Evolutionary conservation across 2,888 invertebrate genomes (phyloP).

Genomic region (Epinotia demarniana): DNA sequence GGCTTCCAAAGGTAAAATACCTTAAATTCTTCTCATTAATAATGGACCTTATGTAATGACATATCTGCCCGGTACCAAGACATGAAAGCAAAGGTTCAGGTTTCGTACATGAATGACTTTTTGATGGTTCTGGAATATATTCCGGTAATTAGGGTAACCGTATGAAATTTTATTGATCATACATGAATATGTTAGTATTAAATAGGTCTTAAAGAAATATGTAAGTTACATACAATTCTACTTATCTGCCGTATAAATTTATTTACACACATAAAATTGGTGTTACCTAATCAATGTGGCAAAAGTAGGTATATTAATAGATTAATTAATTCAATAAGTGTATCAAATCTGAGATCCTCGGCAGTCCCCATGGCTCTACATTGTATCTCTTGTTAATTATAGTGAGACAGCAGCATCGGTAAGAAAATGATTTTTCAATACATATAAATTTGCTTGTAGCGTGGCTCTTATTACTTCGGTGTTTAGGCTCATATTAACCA

Average conservation of each 20-base stretch:
- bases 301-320: constrained; percentile 24
- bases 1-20: not conserved
- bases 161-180: constrained; percentile 10
- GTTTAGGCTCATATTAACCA: too few species aligned
- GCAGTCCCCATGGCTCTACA: not conserved
- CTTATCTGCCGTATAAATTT: constrained; percentile 8
- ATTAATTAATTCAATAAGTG: constrained; percentile 12
- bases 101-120: constrained; percentile 8
- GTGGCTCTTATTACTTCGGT: too few species aligned
- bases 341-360: constrained; percentile 5
- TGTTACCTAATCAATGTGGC: constrained; percentile 34
- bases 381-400: not conserved
- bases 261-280: constrained; percentile 26
- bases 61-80: constrained; percentile 25
- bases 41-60: constrained; percentile 7
- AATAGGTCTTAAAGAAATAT: not conserved
- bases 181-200: constrained; percentile 11
- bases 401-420: not conserved
- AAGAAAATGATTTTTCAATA: too few species aligned
- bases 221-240: constrained; percentile 4
- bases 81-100: not conserved
- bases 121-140: constrained; percentile 20
- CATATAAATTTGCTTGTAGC: too few species aligned
- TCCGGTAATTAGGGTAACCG: constrained; percentile 41
- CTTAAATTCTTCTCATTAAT: not conserved